Percentiles rank a stretch among this genome's conserved stretches.
Evolutionary conservation across 1,140 invertebrate genomes (phyloP).

Genomic region (Patella vulgata): DNA sequence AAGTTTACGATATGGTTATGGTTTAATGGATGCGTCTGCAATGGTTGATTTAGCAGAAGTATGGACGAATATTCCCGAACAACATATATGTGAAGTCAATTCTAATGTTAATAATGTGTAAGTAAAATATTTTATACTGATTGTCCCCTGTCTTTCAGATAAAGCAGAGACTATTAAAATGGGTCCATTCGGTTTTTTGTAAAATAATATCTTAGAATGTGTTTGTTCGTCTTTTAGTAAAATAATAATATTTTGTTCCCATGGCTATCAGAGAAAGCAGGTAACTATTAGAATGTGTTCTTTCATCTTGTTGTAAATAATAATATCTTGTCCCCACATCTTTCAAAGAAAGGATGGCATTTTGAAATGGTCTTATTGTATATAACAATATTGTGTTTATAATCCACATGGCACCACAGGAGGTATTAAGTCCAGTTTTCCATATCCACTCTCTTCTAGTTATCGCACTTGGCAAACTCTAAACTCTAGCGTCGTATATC

Average conservation of each 20-base stretch:
- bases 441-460: not conserved
- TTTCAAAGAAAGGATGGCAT: too few relatives aligned
- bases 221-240: too few relatives aligned
- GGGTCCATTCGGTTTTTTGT: not conserved
- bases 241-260: not conserved
- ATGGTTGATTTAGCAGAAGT: constrained; percentile 88
- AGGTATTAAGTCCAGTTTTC: constrained; percentile 7
- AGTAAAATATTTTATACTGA: constrained; percentile 8
- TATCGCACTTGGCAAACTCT: not conserved
- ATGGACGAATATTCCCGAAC: constrained; percentile 90
- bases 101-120: constrained; percentile 24
- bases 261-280: too few relatives aligned
- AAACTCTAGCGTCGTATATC: not conserved
- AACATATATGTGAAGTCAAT: constrained; percentile 64
- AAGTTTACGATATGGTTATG: constrained; percentile 77
- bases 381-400: too few relatives aligned
- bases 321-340: too few relatives aligned
- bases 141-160: not conserved
- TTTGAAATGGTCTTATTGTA: too few relatives aligned
- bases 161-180: not conserved
- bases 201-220: too few relatives aligned
- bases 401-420: not conserved
- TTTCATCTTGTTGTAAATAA: too few relatives aligned
- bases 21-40: constrained; percentile 91
- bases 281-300: too few relatives aligned